Evolutionary conservation across 64 coral and sea anemone genomes (phyloP).

Genomic region (Montipora efflorescens): DNA sequence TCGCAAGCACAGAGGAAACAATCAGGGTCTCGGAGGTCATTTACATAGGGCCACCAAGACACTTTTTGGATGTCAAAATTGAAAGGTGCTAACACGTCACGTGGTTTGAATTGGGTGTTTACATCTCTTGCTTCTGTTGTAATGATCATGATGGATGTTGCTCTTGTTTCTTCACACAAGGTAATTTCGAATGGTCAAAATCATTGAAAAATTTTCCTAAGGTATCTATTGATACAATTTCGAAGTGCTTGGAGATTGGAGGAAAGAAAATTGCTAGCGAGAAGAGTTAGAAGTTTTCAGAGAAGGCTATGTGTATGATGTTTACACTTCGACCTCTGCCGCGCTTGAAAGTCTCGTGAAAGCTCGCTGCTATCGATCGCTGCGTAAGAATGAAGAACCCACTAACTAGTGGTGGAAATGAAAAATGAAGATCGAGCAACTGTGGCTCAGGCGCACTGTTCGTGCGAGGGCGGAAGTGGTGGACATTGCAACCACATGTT

Average conservation of each 20-base stretch:
- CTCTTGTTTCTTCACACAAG: conserved; percentile 24
- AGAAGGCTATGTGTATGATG: conserved; percentile 46
- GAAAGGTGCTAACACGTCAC: not conserved
- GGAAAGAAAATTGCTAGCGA: conserved; percentile 61
- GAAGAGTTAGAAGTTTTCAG: conserved; percentile 62
- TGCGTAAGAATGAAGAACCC: conserved; percentile 57
- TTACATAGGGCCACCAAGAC: too few species aligned
- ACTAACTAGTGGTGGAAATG: conserved; percentile 20
- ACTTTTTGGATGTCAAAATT: too few species aligned
- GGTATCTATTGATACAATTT: conserved; percentile 23
- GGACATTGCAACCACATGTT: conserved; percentile 76
- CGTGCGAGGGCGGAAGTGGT: conserved; percentile 13
- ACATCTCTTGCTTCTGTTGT: conserved; percentile 13
- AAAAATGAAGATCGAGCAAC: conserved; percentile 3
- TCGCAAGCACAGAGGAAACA: too few species aligned
- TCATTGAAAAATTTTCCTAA: conserved; percentile 45
- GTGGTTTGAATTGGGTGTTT: conserved; percentile 57
- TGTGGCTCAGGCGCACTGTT: conserved; percentile 2
- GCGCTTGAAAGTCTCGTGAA: not conserved
- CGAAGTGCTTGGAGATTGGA: conserved; percentile 22
- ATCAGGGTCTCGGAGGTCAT: too few species aligned
- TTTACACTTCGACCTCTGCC: conserved; percentile 28
- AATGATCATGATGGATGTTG: conserved; percentile 58
- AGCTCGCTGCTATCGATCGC: conserved; percentile 23
- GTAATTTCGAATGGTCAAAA: conserved; percentile 41